These are phyloP conservation scores for Gymnocypris eckloni DNA, from an alignment of 2,797 vertebrate species.

Conservation along the genomic window DNA sequence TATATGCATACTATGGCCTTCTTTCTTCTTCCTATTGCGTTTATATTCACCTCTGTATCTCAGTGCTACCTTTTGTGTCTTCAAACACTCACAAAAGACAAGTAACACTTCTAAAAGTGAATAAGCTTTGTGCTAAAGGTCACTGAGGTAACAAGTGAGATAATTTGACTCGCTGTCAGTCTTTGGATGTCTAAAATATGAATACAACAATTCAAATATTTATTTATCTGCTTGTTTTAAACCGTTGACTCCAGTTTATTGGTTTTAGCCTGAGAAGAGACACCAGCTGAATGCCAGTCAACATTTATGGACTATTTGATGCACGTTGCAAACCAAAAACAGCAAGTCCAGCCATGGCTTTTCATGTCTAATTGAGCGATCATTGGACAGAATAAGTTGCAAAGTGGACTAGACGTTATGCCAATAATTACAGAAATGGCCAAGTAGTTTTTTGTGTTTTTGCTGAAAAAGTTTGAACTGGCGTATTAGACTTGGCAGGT, in stretches of 20 bases:
- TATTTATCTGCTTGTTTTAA: conserved; percentile 2
- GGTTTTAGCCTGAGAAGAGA: not conserved
- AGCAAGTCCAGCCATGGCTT: not conserved
- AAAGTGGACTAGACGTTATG: not conserved
- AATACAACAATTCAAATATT: not conserved
- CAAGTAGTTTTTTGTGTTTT: not conserved
- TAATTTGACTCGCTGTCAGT: conserved; percentile 14
- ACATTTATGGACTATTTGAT: not conserved
- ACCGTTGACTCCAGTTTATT: not conserved
- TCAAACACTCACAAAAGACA: not conserved
- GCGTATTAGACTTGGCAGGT: not conserved
- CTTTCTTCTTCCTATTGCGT: not conserved
- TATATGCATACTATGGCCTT: conserved; percentile 30
- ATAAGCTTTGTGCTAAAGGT: not conserved
- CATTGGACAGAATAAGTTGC: not conserved
- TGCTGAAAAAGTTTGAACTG: not conserved
- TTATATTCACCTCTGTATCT: conserved; percentile 23
- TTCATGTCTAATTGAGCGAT: not conserved
- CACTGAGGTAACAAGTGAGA: not conserved
- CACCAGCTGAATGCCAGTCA: not conserved
- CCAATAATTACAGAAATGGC: conserved; percentile 4
- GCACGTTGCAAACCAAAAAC: not conserved
- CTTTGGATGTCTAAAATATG: not conserved
- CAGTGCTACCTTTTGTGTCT: not conserved
- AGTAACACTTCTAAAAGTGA: not conserved